Base-by-base conservation (phyloP, 2,888 invertebrate genomes). In the Drosophila peninsularis region DNA sequence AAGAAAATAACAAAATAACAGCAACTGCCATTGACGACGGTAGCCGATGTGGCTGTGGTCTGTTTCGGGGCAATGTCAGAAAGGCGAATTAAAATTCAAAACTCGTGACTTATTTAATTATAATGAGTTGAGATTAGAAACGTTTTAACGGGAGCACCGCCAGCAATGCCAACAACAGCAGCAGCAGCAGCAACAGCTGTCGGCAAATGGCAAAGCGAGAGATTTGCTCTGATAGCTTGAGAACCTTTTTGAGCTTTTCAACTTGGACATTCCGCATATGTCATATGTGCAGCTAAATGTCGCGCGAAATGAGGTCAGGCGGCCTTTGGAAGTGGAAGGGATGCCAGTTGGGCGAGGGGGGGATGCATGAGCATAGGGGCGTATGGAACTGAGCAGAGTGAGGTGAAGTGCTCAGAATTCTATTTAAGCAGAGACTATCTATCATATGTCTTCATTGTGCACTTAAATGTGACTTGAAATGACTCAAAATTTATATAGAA, bases 91-190 rank as follows among this genome's bases (percentile, higher is more conserved):
- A 85, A 88, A 88, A 86, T 85, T 86, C 86, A 88, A 84, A 88
- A 88, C 84, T 88, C 86, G 86, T 86, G 86, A 86, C 88, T 86
- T 88, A 87, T 83, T 88, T 88, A 86, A 88, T 86, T 86, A 87
- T 88, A 86, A 86, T 86, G 86, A 86, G 84, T 82, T 84, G 58
- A 87, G 83, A 83, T 83, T 87, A 83, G 83, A 83, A 83, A 75
- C 79, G 79, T 83, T 79, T 81, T 81, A 83, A 83, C 82, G 82
- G 82, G 82, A 82, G 82, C 78, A 78, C 68, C 58, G 63, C 70
- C 75, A 72, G 30, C 53, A 56, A 55, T 27, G 27, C n/a, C 27
- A 45, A 27, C 53, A 53, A 65, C 44, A 11, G 7, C n/a, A 30
- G 10, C 7, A 45, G 27, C 39, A 10, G 10, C 39, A n/a, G 10